Conservation (phyloP, 1,140 invertebrate genomes). For the Drosophila lacteicornis region DNA sequence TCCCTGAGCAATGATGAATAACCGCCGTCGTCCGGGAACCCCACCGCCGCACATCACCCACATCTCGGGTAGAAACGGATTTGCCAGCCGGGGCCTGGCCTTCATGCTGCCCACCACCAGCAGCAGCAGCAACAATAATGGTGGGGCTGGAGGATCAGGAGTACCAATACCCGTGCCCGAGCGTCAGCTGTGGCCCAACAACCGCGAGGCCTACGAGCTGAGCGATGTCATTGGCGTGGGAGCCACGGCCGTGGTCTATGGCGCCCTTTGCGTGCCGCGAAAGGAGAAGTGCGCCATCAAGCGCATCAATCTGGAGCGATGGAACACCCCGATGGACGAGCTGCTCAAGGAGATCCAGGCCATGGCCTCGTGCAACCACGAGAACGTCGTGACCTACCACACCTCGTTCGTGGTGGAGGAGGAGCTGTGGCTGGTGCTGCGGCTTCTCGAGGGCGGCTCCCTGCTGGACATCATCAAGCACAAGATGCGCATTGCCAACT, state of each 20-base stretch:
- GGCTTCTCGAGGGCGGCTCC: conserved; percentile 94
- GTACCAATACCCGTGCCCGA: conserved; percentile 73
- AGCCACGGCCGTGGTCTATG: conserved; percentile 98
- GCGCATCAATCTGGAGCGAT: conserved; percentile 99
- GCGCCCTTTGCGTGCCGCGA: conserved; percentile 95
- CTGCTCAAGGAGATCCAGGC: conserved; percentile 98
- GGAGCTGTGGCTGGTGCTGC: conserved; percentile 98
- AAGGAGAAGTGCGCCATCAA: conserved; percentile 99
- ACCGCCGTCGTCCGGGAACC: conserved; percentile 53
- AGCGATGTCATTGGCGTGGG: conserved; percentile 98
- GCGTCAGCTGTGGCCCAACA: conserved; percentile 93
- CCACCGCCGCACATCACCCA: conserved; percentile 40
- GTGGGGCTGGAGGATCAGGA: background rate
- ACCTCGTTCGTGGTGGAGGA: conserved; percentile 99
- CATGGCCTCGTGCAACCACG: conserved; percentile 99
- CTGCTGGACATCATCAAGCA: conserved; percentile 99
- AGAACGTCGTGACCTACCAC: conserved; percentile 99
- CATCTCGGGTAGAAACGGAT: conserved; percentile 11
- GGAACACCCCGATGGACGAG: conserved; percentile 99
- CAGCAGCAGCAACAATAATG: too few relatives aligned
- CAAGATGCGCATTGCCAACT: conserved; percentile 95
- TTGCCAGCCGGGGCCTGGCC: conserved; percentile 50
- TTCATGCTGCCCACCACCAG: conserved; percentile 17
- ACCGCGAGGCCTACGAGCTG: conserved; percentile 96
- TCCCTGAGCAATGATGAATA: conserved; percentile 50